Evolutionary conservation across 2,888 invertebrate species (phyloP).

Genomic region (Drosophila mettleri): DNA sequence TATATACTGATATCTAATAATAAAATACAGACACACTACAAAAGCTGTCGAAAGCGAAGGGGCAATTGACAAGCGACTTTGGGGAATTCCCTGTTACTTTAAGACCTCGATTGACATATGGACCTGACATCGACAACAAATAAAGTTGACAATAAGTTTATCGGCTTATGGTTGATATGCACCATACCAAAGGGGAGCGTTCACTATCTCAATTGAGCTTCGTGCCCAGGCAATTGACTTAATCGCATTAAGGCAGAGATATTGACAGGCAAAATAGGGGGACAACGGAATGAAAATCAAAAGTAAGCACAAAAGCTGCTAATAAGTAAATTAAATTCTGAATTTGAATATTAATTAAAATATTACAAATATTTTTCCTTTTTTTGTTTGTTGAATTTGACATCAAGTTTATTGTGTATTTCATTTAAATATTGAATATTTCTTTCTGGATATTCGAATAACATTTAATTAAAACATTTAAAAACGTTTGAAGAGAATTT

Average conservation of each 20-base stretch:
- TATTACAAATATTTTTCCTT: accelerated
- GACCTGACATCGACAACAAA: conserved; percentile 41
- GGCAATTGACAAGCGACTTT: conserved; percentile 1
- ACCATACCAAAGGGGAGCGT: not conserved
- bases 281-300: not conserved
- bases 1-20: not conserved
- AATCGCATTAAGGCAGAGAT: conserved; percentile 64
- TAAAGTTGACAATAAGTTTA: conserved; percentile 55
- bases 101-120: conserved; percentile 61
- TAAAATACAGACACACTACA: not conserved
- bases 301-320: not conserved
- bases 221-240: conserved; percentile 57
- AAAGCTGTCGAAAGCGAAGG: conserved; percentile 4
- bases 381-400: conserved; percentile 46
- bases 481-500: conserved; percentile 57
- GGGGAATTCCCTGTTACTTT: conserved; percentile 17
- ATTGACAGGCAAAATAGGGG: not conserved
- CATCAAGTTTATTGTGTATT: conserved; percentile 70
- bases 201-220: conserved; percentile 6
- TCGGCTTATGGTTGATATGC: conserved; percentile 52
- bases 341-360: conserved; percentile 1
- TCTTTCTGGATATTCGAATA: conserved; percentile 43
- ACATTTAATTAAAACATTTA: conserved; percentile 74
- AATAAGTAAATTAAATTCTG: conserved; percentile 2
- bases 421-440: conserved; percentile 63